These are phyloP conservation scores for Acyrthosiphon pisum DNA, from an alignment of 1,140 invertebrate genomes.

Conservation along the genomic window DNA sequence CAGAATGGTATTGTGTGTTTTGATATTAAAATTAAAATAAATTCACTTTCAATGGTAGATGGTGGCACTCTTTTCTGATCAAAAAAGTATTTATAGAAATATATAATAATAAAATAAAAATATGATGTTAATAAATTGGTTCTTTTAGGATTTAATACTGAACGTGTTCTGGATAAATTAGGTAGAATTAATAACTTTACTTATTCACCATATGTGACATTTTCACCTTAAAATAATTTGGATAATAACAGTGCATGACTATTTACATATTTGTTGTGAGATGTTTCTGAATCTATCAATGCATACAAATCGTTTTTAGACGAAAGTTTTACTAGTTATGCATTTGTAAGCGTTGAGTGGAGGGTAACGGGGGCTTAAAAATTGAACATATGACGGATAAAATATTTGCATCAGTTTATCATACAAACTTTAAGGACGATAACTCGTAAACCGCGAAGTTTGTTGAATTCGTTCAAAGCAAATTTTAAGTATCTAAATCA, in stretches of 20 bases:
- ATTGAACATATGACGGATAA: neutral
- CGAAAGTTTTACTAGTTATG: neutral
- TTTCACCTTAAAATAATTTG: neutral
- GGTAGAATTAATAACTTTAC: neutral
- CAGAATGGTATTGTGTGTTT: too few species aligned
- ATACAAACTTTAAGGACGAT: slow-evolving; percentile 1
- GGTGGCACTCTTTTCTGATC: too few species aligned
- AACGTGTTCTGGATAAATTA: neutral
- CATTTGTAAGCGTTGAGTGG: neutral
- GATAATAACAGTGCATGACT: neutral
- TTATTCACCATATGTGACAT: neutral
- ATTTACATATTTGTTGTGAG: neutral
- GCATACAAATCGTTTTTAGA: neutral
- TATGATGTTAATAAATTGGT: too few species aligned
- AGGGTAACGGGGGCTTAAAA: neutral
- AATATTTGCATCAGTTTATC: slow-evolving; percentile 10
- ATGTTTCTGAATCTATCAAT: neutral
- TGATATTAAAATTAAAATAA: too few species aligned
- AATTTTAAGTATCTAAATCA: neutral
- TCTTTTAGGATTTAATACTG: too few species aligned
- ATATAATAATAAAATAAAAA: too few species aligned
- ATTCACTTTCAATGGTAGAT: too few species aligned
- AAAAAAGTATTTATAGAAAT: too few species aligned
- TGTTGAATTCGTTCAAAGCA: neutral
- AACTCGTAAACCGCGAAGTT: neutral